Conservation (phyloP, 2,888 invertebrate species). For the Spisula solida region DNA sequence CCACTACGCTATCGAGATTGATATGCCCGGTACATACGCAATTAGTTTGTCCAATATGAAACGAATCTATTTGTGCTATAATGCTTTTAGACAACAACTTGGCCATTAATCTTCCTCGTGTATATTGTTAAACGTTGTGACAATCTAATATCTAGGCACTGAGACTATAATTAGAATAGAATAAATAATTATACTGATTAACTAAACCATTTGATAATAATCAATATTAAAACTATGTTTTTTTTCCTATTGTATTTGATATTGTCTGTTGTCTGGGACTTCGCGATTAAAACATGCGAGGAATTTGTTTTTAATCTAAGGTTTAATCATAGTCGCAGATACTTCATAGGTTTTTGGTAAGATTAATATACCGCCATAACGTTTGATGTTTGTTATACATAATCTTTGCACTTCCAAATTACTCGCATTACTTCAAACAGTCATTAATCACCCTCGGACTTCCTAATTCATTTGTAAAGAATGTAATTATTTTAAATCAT, state of each 20-base stretch:
- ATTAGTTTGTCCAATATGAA: no score
- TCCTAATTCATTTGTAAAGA: background rate
- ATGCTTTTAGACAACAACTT: no score
- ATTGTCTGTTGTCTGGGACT: background rate
- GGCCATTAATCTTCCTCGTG: no score
- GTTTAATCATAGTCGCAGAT: slow-evolving; percentile 9
- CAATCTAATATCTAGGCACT: background rate
- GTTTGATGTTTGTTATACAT: background rate
- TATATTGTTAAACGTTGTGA: background rate
- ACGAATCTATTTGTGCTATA: no score
- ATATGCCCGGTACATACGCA: no score
- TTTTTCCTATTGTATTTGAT: background rate
- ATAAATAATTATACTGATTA: background rate
- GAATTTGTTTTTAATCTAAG: slow-evolving; percentile 10
- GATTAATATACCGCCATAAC: background rate
- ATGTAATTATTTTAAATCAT: background rate
- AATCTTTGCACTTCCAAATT: slow-evolving; percentile 9
- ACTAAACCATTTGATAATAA: background rate
- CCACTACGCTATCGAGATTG: no score
- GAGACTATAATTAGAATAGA: background rate
- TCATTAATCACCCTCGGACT: background rate
- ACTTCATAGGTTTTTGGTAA: slow-evolving; percentile 11
- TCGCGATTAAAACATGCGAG: slow-evolving; percentile 1
- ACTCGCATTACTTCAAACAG: background rate
- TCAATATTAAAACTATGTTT: slow-evolving; percentile 13